phyloP scores from a whole-genome alignment of 2,113 vertebrate species.

The Neogobius melanostomus region DNA sequence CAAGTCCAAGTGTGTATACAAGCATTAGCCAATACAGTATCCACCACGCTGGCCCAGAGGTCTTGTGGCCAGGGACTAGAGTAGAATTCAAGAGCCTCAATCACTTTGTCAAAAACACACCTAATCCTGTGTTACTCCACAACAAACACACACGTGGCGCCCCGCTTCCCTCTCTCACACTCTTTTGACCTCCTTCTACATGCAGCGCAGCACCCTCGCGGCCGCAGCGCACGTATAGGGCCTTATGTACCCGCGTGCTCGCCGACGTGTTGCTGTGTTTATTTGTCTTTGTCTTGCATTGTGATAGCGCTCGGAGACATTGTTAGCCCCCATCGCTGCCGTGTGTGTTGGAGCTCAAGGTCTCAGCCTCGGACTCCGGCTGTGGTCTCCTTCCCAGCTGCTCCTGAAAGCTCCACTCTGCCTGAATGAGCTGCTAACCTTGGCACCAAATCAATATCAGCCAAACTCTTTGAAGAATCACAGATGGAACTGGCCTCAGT shows the following conservation, averaged over 20 bases:
- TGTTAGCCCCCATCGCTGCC: conserved; percentile 67
- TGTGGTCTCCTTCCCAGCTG: conserved; percentile 77
- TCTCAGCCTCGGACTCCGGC: conserved; percentile 76
- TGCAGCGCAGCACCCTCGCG: conserved; percentile 41
- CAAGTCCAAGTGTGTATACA: conserved; percentile 7
- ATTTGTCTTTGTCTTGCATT: conserved; percentile 64
- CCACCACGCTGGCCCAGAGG: conserved; percentile 45
- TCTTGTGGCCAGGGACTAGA: conserved; percentile 46
- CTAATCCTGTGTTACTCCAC: conserved; percentile 60
- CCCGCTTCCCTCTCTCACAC: conserved; percentile 57
- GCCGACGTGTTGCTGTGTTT: conserved; percentile 51
- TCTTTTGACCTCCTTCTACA: conserved; percentile 64
- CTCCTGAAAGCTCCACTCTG: conserved; percentile 81
- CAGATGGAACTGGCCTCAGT: conserved; percentile 82
- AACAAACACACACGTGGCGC: conserved; percentile 48
- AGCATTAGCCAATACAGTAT: conserved; percentile 34
- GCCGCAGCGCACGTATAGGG: conserved; percentile 19
- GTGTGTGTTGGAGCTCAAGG: conserved; percentile 79
- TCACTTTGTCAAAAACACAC: conserved; percentile 70
- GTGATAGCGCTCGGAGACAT: conserved; percentile 70
- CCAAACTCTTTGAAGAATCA: conserved; percentile 86
- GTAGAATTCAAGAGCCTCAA: conserved; percentile 63
- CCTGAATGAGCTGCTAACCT: conserved; percentile 82
- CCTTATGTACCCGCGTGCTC: conserved; percentile 1
- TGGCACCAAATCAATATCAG: conserved; percentile 85